Base-by-base conservation (phyloP, 2,888 invertebrate species). In the Altica lythri region DNA sequence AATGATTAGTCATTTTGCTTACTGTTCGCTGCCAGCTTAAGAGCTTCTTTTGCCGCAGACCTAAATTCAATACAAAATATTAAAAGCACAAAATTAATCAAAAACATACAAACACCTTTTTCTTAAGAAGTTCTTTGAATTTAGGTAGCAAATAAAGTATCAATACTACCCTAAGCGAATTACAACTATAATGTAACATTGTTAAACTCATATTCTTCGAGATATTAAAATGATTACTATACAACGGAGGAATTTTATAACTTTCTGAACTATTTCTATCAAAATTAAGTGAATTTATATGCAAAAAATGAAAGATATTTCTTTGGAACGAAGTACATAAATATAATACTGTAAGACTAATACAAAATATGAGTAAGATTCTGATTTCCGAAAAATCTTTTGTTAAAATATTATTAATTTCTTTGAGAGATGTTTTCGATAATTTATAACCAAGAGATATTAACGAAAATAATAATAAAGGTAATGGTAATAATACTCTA, bases 111-210 rank as follows among this genome's bases (percentile, higher is more conserved):
- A 55, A 60, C 30, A 70, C 38, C 42, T 67, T 68, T 30, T 53
- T 58, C 19, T 14, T 63, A 19, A 70, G 29, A 8, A 67, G 43
- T 53, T 58, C 46, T 53, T 55, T 62, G 45, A 72, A 69, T 46
- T 70, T 70, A 25, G 71, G 69, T 34, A 71, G 43, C 32, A 67
- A 29, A 48, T 51, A 64, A 30, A 69, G 55, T 49, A 60, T 69
- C 22, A 70, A 51, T 38, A 69, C 19, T 34, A 64, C 65, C 53
- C 74, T 63, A 25, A 71, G 47, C 14, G 59, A 58, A 45, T 60
- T 57, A n/a, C 68, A 64, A 45, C 62, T 59, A 55, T 74, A 73
- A 65, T 73, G 69, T 22, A 70, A 52, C 67, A 74, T 71, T n/a
- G 67, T 59, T 17, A 69, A 62, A 54, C 68, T 67, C 27, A 67